Base-by-base conservation (phyloP, 2,888 invertebrate genomes). In the Aethes cnicana region DNA sequence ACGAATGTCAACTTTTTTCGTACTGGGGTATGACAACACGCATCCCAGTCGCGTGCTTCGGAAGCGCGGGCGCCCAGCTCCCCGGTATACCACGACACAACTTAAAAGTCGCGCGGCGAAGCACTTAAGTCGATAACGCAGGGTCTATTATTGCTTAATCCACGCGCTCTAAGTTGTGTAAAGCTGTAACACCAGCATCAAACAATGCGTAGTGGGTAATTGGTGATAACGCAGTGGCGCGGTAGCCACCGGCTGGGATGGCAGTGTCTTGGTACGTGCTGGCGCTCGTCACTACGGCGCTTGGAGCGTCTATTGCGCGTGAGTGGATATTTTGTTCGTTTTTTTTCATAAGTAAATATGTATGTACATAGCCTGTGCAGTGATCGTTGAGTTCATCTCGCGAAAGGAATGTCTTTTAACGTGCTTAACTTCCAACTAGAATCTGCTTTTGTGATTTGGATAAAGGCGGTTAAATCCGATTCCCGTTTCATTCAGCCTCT, bases 221-320 rank as follows among this genome's bases (percentile, higher is more conserved):
- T 35, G 30, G 18, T 43, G 36, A 42, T 48, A 48, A 42, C 9
- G 16, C 73, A 87, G 88, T 89, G 82, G 82, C 77, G 72, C 74
- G 76, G 64, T 70, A 73, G 77, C 72, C 79, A 76, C 79, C 63
- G 71, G 59, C 61, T 43, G 63, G 59, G 74, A 89, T 89, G 89
- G 87, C 78, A 50, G 89, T 78, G 60, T 77, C 81, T 69, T 82
- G 75, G 81, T 75, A 76, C 65, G 76, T 85, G 62, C 67, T 77
- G 17, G 73, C 78, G 58, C 77, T 89, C 25, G 81, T 80, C 47
- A 81, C 81, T 43, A 81, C 84, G 25, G 85, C 77, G 25, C 77
- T 89, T 53, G 88, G 89, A 46, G 89, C 88, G 49, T 79, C 86
- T 8, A 82, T 89, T 57, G 72, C 80, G 67, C 83, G 88, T 88